Evolutionary conservation across 2,113 vertebrate species (phyloP), one percentile per base, ranked within the genome.

Genomic region (Nothobranchius furzeri): DNA sequence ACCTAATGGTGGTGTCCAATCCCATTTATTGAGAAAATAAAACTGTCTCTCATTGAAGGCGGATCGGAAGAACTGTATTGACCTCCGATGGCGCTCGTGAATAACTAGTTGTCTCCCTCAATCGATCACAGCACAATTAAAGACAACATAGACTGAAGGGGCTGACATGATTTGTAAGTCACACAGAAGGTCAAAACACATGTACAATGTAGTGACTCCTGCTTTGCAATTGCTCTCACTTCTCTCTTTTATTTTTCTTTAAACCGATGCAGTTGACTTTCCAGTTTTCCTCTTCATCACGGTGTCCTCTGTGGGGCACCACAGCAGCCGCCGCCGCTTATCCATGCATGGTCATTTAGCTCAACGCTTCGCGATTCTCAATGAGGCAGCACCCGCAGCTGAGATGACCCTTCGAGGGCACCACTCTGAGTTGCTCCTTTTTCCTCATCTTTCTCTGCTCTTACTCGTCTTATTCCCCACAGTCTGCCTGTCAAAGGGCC

Each of bases 1-100:
- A 77, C n/a, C 24, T 76, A 82, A 70, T 70, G 82, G 81, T 73
- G 46, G 79, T 84, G 85, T 85, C 68, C 75, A 78, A 87, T 87
- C 73, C 79, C 76, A 85, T 86, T 90, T 91, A 85, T 89, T 80
- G 83, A 89, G 76, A 80, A 84, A 87, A 86, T 86, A 87, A 87
- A 88, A 89, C 78, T 81, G 81, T 85, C 83, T 62, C 59, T 76
- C 63, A 69, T 64, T 83, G 82, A 90, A 87, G 66, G 71, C 86
- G 84, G 88, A 91, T 82, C 85, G 70, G 78, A 83, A 80, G 75
- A 85, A 79, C 71, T 55, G 55, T 86, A 89, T 90, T 89, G 87
- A 91, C 87, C 83, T 55, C 47, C 8, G 48, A 61, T 76, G 86
- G 66, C 75, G 81, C 84, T 91, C 68, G 80, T 89, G 86, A 90